Base-by-base conservation (phyloP, 2,113 vertebrate species). In the Etia nguti region DNA sequence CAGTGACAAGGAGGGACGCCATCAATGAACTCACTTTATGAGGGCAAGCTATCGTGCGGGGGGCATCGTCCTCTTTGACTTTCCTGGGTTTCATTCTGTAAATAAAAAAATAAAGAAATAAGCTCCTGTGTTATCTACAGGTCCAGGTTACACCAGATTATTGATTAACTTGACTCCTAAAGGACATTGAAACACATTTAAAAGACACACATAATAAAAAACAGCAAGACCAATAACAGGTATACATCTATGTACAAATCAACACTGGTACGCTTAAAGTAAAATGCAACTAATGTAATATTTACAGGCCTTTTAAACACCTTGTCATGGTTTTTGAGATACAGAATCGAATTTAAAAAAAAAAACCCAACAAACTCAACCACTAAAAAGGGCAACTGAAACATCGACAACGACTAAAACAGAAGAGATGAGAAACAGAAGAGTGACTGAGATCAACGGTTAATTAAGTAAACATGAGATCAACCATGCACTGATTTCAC, bases 61-160 rank as follows among this genome's bases (percentile, higher is more conserved):
- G 98, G 90, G 98, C 98, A 84, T 99, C 98, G 62, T 99, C 98
- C 97, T 99, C 98, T 97, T 98, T 99, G 92, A 99, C 97, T 97
- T 99, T 99, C 93, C 98, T 97, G 95, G 98, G 98, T 92, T 99
- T 99, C 98, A 99, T 99, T 97, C 98, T 99, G 97, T 84, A 83
- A 7, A 12, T 1, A 8, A 55, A 36, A 56, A 55, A 9, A n/a
- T 0, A 36, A 10, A 48, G 20, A 56, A n/a, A 83, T 4, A 59
- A 8, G 22, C 4, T 31, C 9, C 20, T 4, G 11, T 34, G n/a
- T 48, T n/a, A 60, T 54, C 41, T 59, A 2, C 20, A 5, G 6
- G 22, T 83, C 13, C 31, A 65, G 36, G 10, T 77, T 77, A 50
- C 70, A 77, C 24, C 16, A 77, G 73, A 75, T 73, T 73, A 73